These are phyloP conservation scores for Nyleta sp. DNA, from an alignment of 2,888 invertebrate genomes.

Conservation along the genomic window DNA sequence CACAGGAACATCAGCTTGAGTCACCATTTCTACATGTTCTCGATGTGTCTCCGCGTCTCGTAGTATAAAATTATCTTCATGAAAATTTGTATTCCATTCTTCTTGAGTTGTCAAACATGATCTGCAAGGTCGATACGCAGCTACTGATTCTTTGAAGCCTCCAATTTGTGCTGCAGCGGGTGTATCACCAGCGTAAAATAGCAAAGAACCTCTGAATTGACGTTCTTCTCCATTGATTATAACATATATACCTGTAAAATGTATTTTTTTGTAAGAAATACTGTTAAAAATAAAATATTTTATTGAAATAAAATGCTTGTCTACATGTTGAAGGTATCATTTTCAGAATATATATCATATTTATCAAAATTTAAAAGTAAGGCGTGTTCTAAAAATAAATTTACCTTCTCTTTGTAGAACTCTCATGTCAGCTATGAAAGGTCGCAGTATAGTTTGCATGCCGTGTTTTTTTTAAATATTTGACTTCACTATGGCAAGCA, in stretches of 20 bases:
- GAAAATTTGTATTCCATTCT: constrained; percentile 11
- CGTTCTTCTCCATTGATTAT: constrained; percentile 18
- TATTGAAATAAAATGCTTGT: too few species aligned
- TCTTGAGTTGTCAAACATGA: constrained; percentile 37
- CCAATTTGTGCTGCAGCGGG: constrained; percentile 36
- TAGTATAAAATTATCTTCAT: constrained; percentile 6
- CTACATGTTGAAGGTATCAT: too few species aligned
- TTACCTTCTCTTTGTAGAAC: constrained; percentile 38
- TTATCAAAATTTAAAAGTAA: too few species aligned
- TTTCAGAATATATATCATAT: too few species aligned
- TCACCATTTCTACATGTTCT: constrained; percentile 28
- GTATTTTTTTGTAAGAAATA: too few species aligned
- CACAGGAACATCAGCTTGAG: background rate
- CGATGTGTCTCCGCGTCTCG: constrained; percentile 16
- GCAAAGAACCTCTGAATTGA: constrained; percentile 13
- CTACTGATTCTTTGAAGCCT: constrained; percentile 63
- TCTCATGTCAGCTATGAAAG: constrained; percentile 52
- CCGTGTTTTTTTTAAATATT: constrained; percentile 50
- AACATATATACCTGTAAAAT: constrained; percentile 27
- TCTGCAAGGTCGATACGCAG: constrained; percentile 62
- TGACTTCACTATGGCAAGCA: constrained; percentile 55
- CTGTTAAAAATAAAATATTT: too few species aligned
- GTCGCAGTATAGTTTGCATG: constrained; percentile 48
- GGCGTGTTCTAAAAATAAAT: too few species aligned
- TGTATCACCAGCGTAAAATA: background rate